Evolutionary conservation across 2,113 vertebrate genomes (phyloP).

Genomic region (Acanthochromis polyacanthus): DNA sequence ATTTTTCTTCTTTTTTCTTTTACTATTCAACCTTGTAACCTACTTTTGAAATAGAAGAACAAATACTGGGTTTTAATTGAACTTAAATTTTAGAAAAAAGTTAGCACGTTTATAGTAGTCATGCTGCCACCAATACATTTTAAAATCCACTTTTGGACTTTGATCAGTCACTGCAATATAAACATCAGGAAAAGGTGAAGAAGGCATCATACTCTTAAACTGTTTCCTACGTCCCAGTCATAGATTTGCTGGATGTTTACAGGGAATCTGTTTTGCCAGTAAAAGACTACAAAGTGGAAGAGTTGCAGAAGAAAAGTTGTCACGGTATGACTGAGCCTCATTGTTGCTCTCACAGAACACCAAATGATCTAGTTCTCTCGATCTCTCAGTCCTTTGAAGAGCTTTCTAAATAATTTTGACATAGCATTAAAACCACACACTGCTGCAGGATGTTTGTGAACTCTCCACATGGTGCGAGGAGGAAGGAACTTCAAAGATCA

Average conservation of each 20-base stretch:
- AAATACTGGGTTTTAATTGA: no score
- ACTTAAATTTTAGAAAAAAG: no score
- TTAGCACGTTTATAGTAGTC: no score
- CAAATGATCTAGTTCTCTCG: neutral
- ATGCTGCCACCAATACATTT: no score
- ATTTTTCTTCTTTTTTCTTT: no score
- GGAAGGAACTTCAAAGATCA: constrained; percentile 16
- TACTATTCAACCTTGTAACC: no score
- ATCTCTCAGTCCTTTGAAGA: neutral
- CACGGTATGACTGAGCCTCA: constrained; percentile 15
- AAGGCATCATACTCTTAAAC: no score
- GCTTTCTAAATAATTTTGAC: constrained; percentile 9
- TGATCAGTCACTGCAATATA: no score
- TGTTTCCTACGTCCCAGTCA: neutral
- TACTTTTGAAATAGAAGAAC: no score
- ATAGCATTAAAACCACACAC: neutral
- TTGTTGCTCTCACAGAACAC: constrained; percentile 12
- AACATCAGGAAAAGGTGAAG: no score
- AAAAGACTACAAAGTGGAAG: constrained; percentile 43
- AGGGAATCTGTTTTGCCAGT: constrained; percentile 11
- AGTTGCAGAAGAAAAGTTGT: neutral
- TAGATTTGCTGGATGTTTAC: neutral
- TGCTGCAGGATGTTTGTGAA: constrained; percentile 6
- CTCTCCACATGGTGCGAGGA: neutral
- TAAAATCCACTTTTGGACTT: no score